Percentiles rank a stretch among this genome's conserved stretches.
Conservation (phyloP, 2,113 vertebrate species). For the Triplophysa dalaica region DNA sequence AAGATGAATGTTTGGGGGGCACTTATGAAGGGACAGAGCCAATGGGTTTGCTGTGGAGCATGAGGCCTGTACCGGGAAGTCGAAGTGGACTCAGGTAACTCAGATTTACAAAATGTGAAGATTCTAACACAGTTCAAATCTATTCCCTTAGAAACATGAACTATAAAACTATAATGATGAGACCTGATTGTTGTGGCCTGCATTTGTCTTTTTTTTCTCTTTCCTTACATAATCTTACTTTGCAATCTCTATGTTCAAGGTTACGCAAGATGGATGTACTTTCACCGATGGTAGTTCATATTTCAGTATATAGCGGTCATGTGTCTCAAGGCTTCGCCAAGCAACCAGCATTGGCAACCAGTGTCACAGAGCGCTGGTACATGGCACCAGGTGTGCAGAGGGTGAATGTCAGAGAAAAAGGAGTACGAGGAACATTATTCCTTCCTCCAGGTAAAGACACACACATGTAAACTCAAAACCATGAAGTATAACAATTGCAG, state of each 20-base stretch:
- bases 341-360: slow-evolving; percentile 54
- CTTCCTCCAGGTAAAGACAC: slow-evolving; percentile 65
- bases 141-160: too few relatives aligned
- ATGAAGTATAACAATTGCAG: too few relatives aligned
- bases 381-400: slow-evolving; percentile 64
- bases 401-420: slow-evolving; percentile 58
- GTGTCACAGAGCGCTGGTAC: slow-evolving; percentile 67
- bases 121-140: too few relatives aligned
- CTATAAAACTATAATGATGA: too few relatives aligned
- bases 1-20: slow-evolving; percentile 66
- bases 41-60: slow-evolving; percentile 73
- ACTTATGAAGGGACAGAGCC: slow-evolving; percentile 72
- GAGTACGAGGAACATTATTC: slow-evolving; percentile 68
- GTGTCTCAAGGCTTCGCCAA: not conserved
- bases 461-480: too few relatives aligned
- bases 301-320: slow-evolving; percentile 56
- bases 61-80: slow-evolving; percentile 61
- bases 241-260: slow-evolving; percentile 51
- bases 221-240: not conserved
- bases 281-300: slow-evolving; percentile 54
- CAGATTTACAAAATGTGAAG: not conserved
- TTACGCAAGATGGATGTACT: slow-evolving; percentile 65
- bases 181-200: too few relatives aligned
- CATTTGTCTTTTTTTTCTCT: too few relatives aligned
- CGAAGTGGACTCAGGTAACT: slow-evolving; percentile 65